phyloP scores from a whole-genome alignment of 2,797 vertebrate species.

The Buphagus erythrorhynchus region DNA sequence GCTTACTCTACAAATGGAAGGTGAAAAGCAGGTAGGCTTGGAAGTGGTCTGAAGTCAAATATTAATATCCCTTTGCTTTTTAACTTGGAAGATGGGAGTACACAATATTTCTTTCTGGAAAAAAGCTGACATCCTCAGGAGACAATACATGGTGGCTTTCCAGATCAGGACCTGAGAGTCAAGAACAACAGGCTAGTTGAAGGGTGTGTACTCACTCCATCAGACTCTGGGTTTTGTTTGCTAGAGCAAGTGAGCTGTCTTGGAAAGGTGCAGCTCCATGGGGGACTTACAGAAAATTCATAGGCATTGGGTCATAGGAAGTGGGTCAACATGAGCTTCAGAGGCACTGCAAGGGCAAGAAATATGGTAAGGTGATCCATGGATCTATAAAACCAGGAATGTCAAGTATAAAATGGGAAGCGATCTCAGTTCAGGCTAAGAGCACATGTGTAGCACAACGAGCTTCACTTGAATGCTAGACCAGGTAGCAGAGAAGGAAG shows the following conservation, averaged over 20 bases:
- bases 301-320: not conserved
- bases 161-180: not conserved
- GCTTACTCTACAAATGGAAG: not conserved
- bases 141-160: not conserved
- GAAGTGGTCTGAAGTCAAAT: not conserved
- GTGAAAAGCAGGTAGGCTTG: not conserved
- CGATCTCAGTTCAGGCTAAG: not conserved
- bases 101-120: not conserved
- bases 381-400: not conserved
- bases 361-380: not conserved
- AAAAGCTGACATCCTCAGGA: not conserved
- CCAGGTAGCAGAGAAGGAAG: not conserved
- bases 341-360: not conserved
- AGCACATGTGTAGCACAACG: fast-evolving
- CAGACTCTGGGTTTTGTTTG: not conserved
- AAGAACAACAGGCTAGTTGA: not conserved
- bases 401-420: not conserved
- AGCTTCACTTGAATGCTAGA: not conserved
- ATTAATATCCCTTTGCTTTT: not conserved
- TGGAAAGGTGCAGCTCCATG: not conserved
- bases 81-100: not conserved
- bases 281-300: not conserved
- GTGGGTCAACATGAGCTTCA: not conserved
- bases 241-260: not conserved
- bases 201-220: not conserved